Evolutionary conservation across 1,140 invertebrate species (phyloP), one percentile per base, ranked within the genome.

Genomic region (Pseudomyrmex gracilis): DNA sequence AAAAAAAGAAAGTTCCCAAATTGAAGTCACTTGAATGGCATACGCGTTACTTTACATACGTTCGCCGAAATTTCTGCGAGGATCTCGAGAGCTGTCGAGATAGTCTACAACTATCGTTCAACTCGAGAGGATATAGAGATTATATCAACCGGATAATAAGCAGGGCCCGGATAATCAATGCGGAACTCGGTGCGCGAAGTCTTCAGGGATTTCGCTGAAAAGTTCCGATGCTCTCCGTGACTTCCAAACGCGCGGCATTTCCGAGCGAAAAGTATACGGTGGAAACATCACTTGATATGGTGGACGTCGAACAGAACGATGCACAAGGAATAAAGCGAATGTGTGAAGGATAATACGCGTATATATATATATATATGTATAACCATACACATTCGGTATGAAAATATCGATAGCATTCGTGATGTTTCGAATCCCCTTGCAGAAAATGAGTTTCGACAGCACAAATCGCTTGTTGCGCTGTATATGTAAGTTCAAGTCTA

Each of bases 101-200:
- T 4, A 34, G 10, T 67, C 17, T 2, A 24, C 10, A 51, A 51
- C 22, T 76, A 8, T 24, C 20, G 24, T 74, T n/a, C 58, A 10
- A 10, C 8, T 20, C 20, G 47, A 70, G 43, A 34, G n/a, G 49
- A 58, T 55, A 73, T 51, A 12, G 61, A 74, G 61, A 73, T 88
- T 87, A 78, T 57, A 51, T 83, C 47, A 47, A 34, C 13, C 12
- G 67, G 55, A 68, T 87, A 83, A 87, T 88, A 87, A 83, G 83
- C 57, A 82, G 22, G 13, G 85, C 57, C 12, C 49, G 9, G 5
- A 24, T 73, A 78, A 85, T 82, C 67, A 74, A 77, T 87, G 83
- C 51, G 15, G 55, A 17, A 17, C 49, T 55, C 45, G 60, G 17
- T 73, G 47, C 58, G 34, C 53, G 57, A 87, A 82, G 82, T 87